phyloP scores from a whole-genome alignment of 2,888 invertebrate genomes.

The Lordiphosa andalusiaca region DNA sequence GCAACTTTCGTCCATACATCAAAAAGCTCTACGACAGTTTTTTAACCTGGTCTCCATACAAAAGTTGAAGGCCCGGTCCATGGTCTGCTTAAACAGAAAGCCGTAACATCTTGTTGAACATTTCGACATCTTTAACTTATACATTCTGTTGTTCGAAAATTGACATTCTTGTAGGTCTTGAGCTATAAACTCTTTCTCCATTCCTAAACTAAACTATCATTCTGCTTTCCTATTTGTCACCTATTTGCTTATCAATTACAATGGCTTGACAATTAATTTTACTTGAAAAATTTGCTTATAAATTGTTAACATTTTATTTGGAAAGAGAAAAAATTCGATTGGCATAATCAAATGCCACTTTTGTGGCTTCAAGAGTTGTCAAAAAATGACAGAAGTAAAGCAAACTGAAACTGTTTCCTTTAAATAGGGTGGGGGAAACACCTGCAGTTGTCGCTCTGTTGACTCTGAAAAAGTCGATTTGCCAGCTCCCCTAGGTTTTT shows the following conservation, averaged over 20 bases:
- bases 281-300: background rate
- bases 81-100: too few relatives aligned
- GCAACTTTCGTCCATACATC: too few relatives aligned
- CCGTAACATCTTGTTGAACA: too few relatives aligned
- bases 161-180: too few relatives aligned
- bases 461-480: slow-evolving; percentile 9
- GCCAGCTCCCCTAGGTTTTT: too few relatives aligned
- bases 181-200: too few relatives aligned
- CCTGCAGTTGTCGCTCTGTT: slow-evolving; percentile 34
- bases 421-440: slow-evolving; percentile 33
- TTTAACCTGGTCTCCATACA: too few relatives aligned
- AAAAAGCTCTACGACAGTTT: too few relatives aligned
- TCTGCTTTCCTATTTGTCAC: background rate
- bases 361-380: slow-evolving; percentile 19
- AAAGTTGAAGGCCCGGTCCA: too few relatives aligned
- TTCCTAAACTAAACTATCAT: background rate
- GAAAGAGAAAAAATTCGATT: slow-evolving; percentile 24
- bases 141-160: too few relatives aligned
- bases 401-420: slow-evolving; percentile 28
- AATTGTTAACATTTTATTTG: slow-evolving; percentile 12
- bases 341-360: slow-evolving; percentile 39
- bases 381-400: slow-evolving; percentile 26
- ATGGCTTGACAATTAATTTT: slow-evolving; percentile 21
- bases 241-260: background rate
- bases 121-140: too few relatives aligned